Evolutionary conservation across 2,888 invertebrate species (phyloP).

Genomic region (Sesia bembeciformis): DNA sequence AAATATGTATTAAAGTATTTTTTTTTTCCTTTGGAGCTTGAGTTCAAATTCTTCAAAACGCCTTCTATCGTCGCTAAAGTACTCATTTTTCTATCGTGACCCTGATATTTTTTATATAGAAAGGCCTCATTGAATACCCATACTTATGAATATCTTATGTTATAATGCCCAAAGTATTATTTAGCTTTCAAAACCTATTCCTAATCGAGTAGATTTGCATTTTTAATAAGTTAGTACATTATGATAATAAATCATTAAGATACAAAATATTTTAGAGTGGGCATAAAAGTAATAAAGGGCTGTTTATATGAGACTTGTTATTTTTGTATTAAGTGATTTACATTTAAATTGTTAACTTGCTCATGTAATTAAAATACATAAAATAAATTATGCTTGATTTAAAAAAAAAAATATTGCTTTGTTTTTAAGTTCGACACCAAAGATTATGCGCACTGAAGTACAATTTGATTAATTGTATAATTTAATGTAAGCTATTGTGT

Average conservation of each 20-base stretch:
- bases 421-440: slow-evolving; percentile 54
- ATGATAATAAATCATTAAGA: not conserved
- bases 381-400: not conserved
- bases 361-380: not conserved
- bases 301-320: not conserved
- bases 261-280: no score
- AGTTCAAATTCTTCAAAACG: no score
- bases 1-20: no score
- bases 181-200: not conserved
- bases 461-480: slow-evolving; percentile 25
- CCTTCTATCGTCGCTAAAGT: no score
- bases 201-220: not conserved
- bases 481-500: slow-evolving; percentile 35
- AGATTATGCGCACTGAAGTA: slow-evolving; percentile 44
- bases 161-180: slow-evolving; percentile 1
- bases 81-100: not conserved
- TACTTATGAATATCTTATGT: slow-evolving; percentile 1
- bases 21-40: no score
- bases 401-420: slow-evolving; percentile 10
- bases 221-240: not conserved
- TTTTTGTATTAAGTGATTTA: not conserved
- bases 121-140: not conserved
- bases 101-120: not conserved
- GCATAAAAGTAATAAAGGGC: not conserved
- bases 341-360: not conserved